phyloP scores from a whole-genome alignment of 2,797 vertebrate genomes.

The Anabas testudineus region DNA sequence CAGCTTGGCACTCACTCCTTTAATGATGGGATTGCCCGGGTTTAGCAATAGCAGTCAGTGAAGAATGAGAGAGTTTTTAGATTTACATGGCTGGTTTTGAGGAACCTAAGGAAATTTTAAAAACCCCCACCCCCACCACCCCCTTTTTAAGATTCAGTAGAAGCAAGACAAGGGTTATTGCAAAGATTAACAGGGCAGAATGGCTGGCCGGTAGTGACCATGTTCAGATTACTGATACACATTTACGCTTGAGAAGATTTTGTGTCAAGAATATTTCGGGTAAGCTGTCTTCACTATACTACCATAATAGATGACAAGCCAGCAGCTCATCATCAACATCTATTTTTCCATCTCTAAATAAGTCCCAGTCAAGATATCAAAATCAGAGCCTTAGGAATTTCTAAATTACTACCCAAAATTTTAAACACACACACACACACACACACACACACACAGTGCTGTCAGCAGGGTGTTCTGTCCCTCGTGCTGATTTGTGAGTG shows the following conservation, averaged over 20 bases:
- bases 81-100: conserved; percentile 41
- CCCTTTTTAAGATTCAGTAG: not conserved
- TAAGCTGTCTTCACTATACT: conserved; percentile 39
- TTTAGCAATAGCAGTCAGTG: conserved; percentile 41
- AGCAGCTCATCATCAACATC: conserved; percentile 24
- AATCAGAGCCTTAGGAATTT: conserved; percentile 1
- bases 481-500: conserved; percentile 49
- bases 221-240: not conserved
- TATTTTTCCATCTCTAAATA: conserved; percentile 37
- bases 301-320: conserved; percentile 15
- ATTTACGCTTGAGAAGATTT: conserved; percentile 29
- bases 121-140: too few relatives aligned
- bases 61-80: conserved; percentile 1
- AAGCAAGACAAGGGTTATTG: conserved; percentile 15
- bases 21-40: conserved; percentile 19
- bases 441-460: conserved; percentile 12
- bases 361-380: conserved; percentile 27
- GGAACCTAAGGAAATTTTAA: conserved; percentile 54
- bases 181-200: not conserved
- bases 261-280: conserved; percentile 35
- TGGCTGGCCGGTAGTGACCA: not conserved
- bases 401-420: not conserved
- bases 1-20: not conserved
- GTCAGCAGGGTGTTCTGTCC: conserved; percentile 43
- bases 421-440: conserved; percentile 4